Conservation (phyloP, 2,888 invertebrate species). For the Steromphala cineraria region DNA sequence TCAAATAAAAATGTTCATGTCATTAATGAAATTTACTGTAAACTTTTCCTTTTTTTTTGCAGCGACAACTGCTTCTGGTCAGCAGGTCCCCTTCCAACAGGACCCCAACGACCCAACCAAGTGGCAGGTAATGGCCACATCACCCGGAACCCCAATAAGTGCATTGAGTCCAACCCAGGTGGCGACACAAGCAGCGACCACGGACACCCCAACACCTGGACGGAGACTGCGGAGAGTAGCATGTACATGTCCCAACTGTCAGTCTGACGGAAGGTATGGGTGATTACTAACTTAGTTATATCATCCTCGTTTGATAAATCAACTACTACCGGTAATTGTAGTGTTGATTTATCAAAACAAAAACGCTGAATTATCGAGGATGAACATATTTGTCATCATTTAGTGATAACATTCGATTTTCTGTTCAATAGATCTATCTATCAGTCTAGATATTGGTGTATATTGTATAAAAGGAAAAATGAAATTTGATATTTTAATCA, state of each 20-base stretch:
- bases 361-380: no score
- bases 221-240: slow-evolving; percentile 87
- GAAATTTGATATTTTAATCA: no score
- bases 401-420: no score
- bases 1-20: no score
- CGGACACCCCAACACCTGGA: slow-evolving; percentile 43
- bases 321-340: no score
- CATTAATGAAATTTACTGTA: no score
- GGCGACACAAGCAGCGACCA: slow-evolving; percentile 35
- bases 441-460: no score
- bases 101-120: slow-evolving; percentile 89
- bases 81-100: slow-evolving; percentile 82
- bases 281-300: background rate
- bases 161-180: slow-evolving; percentile 43
- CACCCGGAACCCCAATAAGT: slow-evolving; percentile 39
- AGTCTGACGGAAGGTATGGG: slow-evolving; percentile 82
- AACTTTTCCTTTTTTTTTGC: slow-evolving; percentile 27
- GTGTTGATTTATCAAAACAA: no score
- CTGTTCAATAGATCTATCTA: background rate
- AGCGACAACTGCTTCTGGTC: slow-evolving; percentile 40
- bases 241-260: slow-evolving; percentile 98
- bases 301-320: no score
- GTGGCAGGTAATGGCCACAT: slow-evolving; percentile 81
- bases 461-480: no score
- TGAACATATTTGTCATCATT: no score